Conservation (phyloP, 1,140 invertebrate genomes). For the Plodia interpunctella region DNA sequence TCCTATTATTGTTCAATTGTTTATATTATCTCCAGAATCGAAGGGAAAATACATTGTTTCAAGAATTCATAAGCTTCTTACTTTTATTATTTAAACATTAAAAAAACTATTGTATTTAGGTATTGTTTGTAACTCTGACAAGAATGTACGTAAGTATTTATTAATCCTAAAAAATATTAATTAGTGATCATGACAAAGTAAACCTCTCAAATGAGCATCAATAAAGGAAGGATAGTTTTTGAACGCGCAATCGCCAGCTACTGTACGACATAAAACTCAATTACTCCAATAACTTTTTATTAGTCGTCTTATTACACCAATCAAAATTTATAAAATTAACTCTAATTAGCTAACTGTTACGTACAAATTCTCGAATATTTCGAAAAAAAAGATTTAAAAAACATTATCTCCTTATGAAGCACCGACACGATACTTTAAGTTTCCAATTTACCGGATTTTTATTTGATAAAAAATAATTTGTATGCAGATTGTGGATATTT, state of each 20-base stretch:
- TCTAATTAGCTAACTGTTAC: background rate
- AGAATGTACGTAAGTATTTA: too few relatives aligned
- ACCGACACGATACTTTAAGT: background rate
- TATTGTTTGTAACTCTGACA: too few relatives aligned
- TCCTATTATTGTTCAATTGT: too few relatives aligned
- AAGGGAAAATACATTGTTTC: too few relatives aligned
- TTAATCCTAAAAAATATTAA: too few relatives aligned
- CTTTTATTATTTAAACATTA: too few relatives aligned
- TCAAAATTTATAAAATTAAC: background rate
- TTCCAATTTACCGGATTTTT: background rate
- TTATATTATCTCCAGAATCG: too few relatives aligned
- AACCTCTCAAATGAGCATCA: background rate
- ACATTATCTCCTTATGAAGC: background rate
- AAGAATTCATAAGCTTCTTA: too few relatives aligned
- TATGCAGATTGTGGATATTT: slow-evolving; percentile 4
- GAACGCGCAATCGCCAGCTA: background rate
- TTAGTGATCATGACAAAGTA: background rate
- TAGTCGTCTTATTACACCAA: background rate
- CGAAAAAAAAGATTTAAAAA: background rate
- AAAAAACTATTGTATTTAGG: too few relatives aligned
- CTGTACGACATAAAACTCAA: background rate
- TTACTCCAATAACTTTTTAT: slow-evolving; percentile 1
- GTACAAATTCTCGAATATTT: background rate
- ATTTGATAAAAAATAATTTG: background rate
- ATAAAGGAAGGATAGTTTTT: slow-evolving; percentile 7